Evolutionary conservation across 2,797 vertebrate species (phyloP), one percentile per base, ranked within the genome.

Genomic region (Rachycentron canadum): DNA sequence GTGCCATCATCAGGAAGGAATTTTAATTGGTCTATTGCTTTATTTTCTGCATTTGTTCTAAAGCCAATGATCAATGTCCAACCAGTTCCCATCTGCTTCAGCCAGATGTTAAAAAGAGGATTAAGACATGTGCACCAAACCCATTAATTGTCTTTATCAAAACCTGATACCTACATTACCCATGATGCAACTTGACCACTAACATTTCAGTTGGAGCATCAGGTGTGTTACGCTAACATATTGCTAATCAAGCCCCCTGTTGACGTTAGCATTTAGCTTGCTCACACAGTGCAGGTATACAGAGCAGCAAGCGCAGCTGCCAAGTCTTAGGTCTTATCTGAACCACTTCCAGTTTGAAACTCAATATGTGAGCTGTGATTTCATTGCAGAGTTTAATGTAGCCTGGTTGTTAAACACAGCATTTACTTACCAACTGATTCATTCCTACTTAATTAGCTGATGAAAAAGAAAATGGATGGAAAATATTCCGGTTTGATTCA

Each of bases 401-500:
- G 4, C 7, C 7, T n/a, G n/a, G 12, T 21, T 23, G 41, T 32
- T 58, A 12, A 59, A 40, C 0, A 57, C 12, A 60, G 53, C n/a
- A 49, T 52, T 55, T 30, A n/a, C 53, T 30, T 25, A 47, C 17
- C 32, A 49, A 17, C n/a, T 23, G 23, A 32, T 58, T 64, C 41
- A 65, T 26, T 53, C 34, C 34, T 23, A 41, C n/a, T 23, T 40
- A 47, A 56, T 36, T 36, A 23, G 3, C 5, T 0, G 52, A 56
- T 50, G 17, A 28, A 53, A 52, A 41, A 17, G 21, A 7, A 68
- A 56, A 72, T 17, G 3, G 40, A 62, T 30, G 45, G 19, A n/a
- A 79, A 77, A 65, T 50, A 34, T 7, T 81, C 28, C 38, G 32
- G 40, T 82, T 71, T 40, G 0, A 21, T 62, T 70, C 3, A 2